Conservation (phyloP, 2,113 vertebrate genomes). For the Cranoglanis bouderius region DNA sequence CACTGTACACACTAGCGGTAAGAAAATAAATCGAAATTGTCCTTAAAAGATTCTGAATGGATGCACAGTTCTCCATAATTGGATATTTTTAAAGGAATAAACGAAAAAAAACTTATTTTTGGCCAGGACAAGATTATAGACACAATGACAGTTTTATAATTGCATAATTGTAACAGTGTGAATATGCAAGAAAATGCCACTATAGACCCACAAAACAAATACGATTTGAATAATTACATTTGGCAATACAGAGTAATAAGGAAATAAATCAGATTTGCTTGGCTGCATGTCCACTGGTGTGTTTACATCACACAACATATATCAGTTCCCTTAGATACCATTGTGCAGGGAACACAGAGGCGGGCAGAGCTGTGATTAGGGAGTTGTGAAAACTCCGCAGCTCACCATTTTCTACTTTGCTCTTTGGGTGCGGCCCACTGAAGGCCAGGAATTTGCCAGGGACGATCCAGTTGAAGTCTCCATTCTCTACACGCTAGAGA, state of each 20-base stretch:
- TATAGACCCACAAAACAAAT: neutral
- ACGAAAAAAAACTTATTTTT: neutral
- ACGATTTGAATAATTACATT: neutral
- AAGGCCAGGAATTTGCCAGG: conserved; percentile 94
- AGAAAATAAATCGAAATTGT: neutral
- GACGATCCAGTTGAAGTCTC: conserved; percentile 98
- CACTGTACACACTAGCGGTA: neutral
- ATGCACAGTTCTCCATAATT: neutral
- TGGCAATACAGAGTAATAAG: neutral
- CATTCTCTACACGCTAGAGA: conserved; percentile 91
- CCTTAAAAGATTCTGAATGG: neutral
- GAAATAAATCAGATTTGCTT: neutral
- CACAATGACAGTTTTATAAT: neutral
- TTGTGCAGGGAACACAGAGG: neutral
- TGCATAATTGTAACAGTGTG: neutral
- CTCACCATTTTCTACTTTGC: conserved; percentile 95
- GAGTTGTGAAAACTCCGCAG: neutral
- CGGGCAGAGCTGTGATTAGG: neutral
- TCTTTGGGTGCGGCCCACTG: conserved; percentile 96
- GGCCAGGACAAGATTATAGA: neutral
- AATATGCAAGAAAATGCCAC: neutral
- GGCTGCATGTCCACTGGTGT: neutral
- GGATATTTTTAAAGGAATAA: neutral
- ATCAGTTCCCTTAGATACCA: neutral
- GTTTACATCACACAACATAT: neutral